Evolutionary conservation across 2,888 invertebrate species (phyloP), one percentile per base, ranked within the genome.

Genomic region (Polyploca ridens): DNA sequence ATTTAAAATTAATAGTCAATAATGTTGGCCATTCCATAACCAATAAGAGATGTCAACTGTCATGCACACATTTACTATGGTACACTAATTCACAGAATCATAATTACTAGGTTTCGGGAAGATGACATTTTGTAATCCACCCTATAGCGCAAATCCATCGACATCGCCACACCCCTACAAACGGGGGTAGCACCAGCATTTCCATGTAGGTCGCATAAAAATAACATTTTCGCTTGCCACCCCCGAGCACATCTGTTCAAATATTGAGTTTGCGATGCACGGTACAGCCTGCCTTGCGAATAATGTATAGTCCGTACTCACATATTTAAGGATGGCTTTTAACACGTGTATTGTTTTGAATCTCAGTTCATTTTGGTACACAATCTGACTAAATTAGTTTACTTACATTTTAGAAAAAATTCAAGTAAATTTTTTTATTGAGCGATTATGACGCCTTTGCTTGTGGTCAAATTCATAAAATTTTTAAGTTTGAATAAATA

Each of bases 141-240:
- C 7, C 0, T 11, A 14, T 58, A 46, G 63, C 35, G n/a, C 62
- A 41, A 65, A 65, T 58, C 58, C 54, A 73, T 75, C 77, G 76
- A 72, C 0, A 11, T 7, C 19, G 7, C 3, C 73, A 64, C 88
- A 74, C 33, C 89, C 76, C 86, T 88, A 81, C 63, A 46, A 70
- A 75, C 82, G 82, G 83, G 80, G 76, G 81, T 80, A 41, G 41
- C 41, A 75, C 76, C 81, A 81, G 80, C 89, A 91, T 91, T 91
- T 91, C 90, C 93, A 94, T 93, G 89, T 88, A 87, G 88, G 86
- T 84, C 88, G 88, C 89, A 90, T 90, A 89, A 90, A 90, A 90
- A 93, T 92, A 92, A 91, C 93, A 89, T 90, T 90, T 88, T 88
- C 90, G 89, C 90, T 54, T 54, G 54, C 80, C 81, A 82, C 85